Conservation (phyloP, 2,113 vertebrate species). For the sheep (Ovis aries) region ARS-UI_Ramb_v3.0 NC_056074.1:38413501-38414000, state of each 20-base stretch:
- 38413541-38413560: neutral
- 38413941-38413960: neutral
- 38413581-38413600: neutral
- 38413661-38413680: neutral
- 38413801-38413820: neutral
- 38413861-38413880: neutral
- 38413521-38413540: neutral
- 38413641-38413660: neutral
- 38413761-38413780: neutral
- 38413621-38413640: neutral
- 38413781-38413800: neutral
- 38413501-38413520: neutral
- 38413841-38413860: neutral
- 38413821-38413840: neutral
- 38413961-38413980: neutral
- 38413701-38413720: neutral
- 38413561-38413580: neutral
- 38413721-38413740: neutral
- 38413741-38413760: neutral
- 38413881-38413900: neutral
- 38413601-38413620: neutral
- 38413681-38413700: neutral
- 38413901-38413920: neutral
- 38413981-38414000: fast-evolving
- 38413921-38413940: neutral